Evolutionary conservation across 1,140 invertebrate genomes (phyloP).

Genomic region (Eufriesea mexicana): DNA sequence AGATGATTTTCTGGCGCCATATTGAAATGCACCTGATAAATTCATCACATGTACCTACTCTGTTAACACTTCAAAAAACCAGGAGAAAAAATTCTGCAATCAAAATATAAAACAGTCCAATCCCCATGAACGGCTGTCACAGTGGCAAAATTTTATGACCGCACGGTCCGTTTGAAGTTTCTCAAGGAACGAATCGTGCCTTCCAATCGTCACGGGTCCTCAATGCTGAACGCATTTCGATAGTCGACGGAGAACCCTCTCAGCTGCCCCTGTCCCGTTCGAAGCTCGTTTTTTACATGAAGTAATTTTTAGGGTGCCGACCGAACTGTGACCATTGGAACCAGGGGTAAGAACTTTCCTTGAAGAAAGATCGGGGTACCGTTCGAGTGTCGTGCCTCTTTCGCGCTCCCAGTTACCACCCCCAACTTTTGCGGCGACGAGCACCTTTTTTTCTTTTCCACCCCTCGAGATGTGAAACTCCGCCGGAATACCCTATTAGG

Average conservation of each 20-base stretch:
- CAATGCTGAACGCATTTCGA: constrained; percentile 17
- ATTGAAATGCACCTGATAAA: background rate
- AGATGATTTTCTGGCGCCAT: no score
- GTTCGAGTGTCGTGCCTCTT: constrained; percentile 6
- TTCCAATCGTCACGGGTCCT: constrained; percentile 10
- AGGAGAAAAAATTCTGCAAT: background rate
- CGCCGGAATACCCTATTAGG: constrained; percentile 44
- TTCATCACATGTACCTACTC: background rate
- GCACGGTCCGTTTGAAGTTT: constrained; percentile 21
- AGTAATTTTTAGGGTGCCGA: constrained; percentile 68
- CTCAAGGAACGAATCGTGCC: background rate
- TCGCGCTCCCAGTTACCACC: constrained; percentile 36
- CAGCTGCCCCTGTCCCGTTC: constrained; percentile 41
- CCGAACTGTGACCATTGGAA: constrained; percentile 61
- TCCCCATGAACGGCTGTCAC: background rate
- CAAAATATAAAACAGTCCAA: background rate
- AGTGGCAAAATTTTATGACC: constrained; percentile 16
- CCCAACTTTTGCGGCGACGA: background rate
- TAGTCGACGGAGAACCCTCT: constrained; percentile 11
- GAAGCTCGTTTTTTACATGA: constrained; percentile 63
- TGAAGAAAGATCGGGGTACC: constrained; percentile 53
- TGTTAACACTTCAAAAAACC: background rate
- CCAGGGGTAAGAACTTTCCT: constrained; percentile 20
- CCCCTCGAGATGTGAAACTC: constrained; percentile 40
- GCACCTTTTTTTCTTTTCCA: background rate